Percentiles rank a stretch among this genome's conserved stretches.
Evolutionary conservation across 2,113 vertebrate species (phyloP).

Genomic region (Lipophrys pholis): DNA sequence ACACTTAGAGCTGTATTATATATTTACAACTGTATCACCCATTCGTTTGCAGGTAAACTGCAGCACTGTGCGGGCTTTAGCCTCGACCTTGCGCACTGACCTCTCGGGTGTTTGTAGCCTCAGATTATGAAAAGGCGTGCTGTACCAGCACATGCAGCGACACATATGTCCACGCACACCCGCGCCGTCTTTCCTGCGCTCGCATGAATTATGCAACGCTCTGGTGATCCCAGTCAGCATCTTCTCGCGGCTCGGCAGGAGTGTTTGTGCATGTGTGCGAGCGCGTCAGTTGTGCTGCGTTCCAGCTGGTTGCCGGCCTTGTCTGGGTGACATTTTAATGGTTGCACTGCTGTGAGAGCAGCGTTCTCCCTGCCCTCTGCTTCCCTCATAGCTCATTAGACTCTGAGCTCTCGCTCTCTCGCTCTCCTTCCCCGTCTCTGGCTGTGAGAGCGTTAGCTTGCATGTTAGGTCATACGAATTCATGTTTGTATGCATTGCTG

Average conservation of each 20-base stretch:
- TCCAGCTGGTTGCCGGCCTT: conserved; percentile 68
- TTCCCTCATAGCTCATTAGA: conserved; percentile 63
- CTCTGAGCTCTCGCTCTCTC: conserved; percentile 5
- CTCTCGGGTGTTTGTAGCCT: conserved; percentile 39
- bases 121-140: conserved; percentile 29
- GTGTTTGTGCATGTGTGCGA: conserved; percentile 40
- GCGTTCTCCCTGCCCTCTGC: conserved; percentile 62
- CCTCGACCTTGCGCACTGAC: conserved; percentile 24
- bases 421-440: not conserved
- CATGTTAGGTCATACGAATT: conserved; percentile 7
- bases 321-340: conserved; percentile 76
- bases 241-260: conserved; percentile 51
- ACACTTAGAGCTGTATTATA: not conserved
- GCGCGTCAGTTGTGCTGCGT: conserved; percentile 42
- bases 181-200: conserved; percentile 31
- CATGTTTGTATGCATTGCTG: conserved; percentile 36
- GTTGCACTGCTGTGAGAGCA: conserved; percentile 66
- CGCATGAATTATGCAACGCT: conserved; percentile 66
- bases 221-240: conserved; percentile 50
- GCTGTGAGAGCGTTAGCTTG: conserved; percentile 16
- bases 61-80: no score
- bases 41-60: no score
- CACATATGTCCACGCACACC: conserved; percentile 58
- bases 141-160: conserved; percentile 43
- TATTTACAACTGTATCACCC: not conserved